Conservation (phyloP, 2,888 invertebrate species). For the Lasioglossum lativentre region DNA sequence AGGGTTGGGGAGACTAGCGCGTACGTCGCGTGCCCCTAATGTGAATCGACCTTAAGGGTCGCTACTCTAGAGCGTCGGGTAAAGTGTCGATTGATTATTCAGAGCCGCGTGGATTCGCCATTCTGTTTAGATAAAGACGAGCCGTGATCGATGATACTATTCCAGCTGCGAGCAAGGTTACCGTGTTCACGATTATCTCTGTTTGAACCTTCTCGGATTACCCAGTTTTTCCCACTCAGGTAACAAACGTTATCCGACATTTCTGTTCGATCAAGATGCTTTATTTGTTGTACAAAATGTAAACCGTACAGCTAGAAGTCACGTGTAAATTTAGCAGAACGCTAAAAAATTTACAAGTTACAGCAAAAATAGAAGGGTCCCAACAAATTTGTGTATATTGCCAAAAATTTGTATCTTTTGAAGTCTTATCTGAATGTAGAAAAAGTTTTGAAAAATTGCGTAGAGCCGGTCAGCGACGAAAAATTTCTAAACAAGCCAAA, state of each 20-base stretch:
- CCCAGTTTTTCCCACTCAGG: neutral
- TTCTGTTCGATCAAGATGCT: neutral
- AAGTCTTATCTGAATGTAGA: neutral
- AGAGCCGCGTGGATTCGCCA: neutral
- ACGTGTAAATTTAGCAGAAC: too few species aligned
- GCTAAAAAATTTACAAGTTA: too few species aligned
- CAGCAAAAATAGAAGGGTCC: too few species aligned
- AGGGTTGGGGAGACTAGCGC: neutral
- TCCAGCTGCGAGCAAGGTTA: conserved; percentile 14
- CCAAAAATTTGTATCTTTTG: neutral
- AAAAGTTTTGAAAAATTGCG: neutral
- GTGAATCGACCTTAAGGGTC: neutral
- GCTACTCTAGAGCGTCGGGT: neutral
- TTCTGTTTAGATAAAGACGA: conserved; percentile 5
- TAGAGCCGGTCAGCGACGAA: neutral
- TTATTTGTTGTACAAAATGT: neutral
- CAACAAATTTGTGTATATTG: too few species aligned
- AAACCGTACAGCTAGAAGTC: neutral
- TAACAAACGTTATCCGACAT: neutral
- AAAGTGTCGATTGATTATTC: conserved; percentile 10
- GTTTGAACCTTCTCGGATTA: neutral
- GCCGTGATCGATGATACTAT: conserved; percentile 33
- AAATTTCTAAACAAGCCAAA: neutral
- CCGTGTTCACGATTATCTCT: neutral
- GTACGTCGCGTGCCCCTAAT: neutral